Conservation (phyloP, 2,797 vertebrate species). For the Lacerta viridis region DNA sequence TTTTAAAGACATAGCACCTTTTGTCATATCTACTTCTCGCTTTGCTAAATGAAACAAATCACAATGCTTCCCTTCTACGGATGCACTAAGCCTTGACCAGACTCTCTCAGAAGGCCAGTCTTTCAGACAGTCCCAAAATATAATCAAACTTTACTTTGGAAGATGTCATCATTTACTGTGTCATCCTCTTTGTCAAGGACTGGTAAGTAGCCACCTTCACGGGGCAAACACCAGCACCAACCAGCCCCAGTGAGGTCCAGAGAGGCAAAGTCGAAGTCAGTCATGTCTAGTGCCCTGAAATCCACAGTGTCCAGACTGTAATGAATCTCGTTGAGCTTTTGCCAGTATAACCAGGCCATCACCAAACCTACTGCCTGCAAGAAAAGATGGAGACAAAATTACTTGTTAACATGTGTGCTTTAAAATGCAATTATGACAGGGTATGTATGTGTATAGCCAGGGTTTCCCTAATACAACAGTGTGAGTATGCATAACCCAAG, state of each 20-base stretch:
- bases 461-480: neutral
- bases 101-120: neutral
- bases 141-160: slow-evolving; percentile 47
- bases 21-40: neutral
- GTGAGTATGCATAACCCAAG: neutral
- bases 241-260: slow-evolving; percentile 88
- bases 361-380: slow-evolving; percentile 86
- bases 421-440: too few relatives aligned
- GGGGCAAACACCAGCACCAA: slow-evolving; percentile 91
- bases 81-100: neutral
- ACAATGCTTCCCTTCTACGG: too few relatives aligned
- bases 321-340: slow-evolving; percentile 87
- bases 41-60: neutral
- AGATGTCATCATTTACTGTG: fast-evolving
- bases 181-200: slow-evolving; percentile 53
- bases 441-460: too few relatives aligned
- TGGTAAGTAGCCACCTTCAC: slow-evolving; percentile 89
- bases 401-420: too few relatives aligned
- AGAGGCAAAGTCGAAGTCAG: slow-evolving; percentile 78
- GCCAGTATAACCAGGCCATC: slow-evolving; percentile 90
- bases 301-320: slow-evolving; percentile 84
- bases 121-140: neutral
- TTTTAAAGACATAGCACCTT: neutral
- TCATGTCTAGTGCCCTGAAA: slow-evolving; percentile 79
- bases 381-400: fast-evolving